Conservation (phyloP, 1,140 invertebrate genomes). For the Mycetomoellerius zeteki region DNA sequence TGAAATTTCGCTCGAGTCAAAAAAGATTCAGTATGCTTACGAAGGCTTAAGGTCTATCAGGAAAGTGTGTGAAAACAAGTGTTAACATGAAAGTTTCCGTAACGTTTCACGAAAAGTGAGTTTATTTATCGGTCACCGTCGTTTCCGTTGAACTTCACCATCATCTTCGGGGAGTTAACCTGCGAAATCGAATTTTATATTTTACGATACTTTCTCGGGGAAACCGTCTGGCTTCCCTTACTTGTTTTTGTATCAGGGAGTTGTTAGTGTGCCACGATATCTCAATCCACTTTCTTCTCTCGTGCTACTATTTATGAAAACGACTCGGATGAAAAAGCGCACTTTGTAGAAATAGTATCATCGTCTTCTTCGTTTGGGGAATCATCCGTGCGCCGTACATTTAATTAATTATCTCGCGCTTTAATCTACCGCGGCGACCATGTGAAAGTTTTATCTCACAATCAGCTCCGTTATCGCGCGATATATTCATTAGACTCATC, state of each 20-base stretch:
- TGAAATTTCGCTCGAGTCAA: too few species aligned
- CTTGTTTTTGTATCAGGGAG: conserved; percentile 28
- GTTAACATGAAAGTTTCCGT: conserved; percentile 15
- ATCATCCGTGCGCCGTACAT: not conserved
- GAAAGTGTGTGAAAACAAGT: not conserved
- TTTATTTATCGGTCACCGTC: conserved; percentile 66
- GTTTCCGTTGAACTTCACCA: conserved; percentile 64
- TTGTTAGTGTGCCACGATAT: conserved; percentile 17
- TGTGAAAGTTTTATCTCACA: not conserved
- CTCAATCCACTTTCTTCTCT: not conserved
- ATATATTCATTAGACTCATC: conserved; percentile 42
- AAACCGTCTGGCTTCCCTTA: conserved; percentile 35
- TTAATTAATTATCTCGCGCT: conserved; percentile 48
- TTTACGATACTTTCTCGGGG: conserved; percentile 66
- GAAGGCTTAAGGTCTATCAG: not conserved
- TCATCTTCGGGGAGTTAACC: conserved; percentile 54
- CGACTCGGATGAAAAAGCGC: conserved; percentile 3
- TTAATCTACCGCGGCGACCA: not conserved
- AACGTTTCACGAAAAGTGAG: not conserved
- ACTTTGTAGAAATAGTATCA: not conserved
- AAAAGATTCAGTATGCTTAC: too few species aligned
- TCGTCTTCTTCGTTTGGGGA: not conserved
- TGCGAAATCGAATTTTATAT: conserved; percentile 73
- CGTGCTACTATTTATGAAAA: conserved; percentile 46
- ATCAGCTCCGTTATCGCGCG: not conserved